A percentile compares a stretch with the other conserved stretches of the same genome.
These are phyloP conservation scores for Lacerta bilineata DNA, from an alignment of 2,797 vertebrate genomes.

Conservation along the genomic window DNA sequence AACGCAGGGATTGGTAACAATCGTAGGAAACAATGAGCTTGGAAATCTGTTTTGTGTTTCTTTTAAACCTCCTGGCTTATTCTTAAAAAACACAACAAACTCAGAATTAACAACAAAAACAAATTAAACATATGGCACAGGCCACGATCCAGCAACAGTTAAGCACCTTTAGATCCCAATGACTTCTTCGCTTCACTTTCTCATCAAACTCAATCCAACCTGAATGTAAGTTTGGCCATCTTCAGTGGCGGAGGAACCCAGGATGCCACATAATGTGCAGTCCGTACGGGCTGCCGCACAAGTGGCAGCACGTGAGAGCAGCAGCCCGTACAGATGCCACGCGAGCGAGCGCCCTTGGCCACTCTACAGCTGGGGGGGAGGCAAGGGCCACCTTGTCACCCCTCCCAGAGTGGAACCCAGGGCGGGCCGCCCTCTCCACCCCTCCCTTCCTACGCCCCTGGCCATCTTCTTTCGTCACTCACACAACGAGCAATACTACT, in stretches of 20 bases:
- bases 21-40: conserved; percentile 40
- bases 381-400: too few relatives aligned
- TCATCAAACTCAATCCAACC: not conserved
- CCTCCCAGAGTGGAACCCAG: too few relatives aligned
- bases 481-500: not conserved
- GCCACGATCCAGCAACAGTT: not conserved
- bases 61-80: conserved; percentile 32
- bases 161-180: not conserved
- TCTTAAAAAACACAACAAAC: not conserved
- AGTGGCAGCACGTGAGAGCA: too few relatives aligned
- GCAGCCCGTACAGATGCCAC: too few relatives aligned
- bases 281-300: too few relatives aligned
- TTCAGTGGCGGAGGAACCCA: conserved; percentile 18
- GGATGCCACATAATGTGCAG: too few relatives aligned
- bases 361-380: too few relatives aligned
- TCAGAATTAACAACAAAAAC: conserved; percentile 56
- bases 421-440: too few relatives aligned
- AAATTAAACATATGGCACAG: conserved; percentile 24
- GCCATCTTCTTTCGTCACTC: conserved; percentile 50
- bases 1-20: conserved; percentile 7
- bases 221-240: not conserved
- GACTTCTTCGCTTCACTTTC: not conserved
- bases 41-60: conserved; percentile 24
- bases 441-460: conserved; percentile 8
- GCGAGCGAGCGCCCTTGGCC: too few relatives aligned